These are phyloP conservation scores for Echinarachnius parma DNA, from an alignment of 53 echinoderm and acorn worm genomes.

Conservation along the genomic window DNA sequence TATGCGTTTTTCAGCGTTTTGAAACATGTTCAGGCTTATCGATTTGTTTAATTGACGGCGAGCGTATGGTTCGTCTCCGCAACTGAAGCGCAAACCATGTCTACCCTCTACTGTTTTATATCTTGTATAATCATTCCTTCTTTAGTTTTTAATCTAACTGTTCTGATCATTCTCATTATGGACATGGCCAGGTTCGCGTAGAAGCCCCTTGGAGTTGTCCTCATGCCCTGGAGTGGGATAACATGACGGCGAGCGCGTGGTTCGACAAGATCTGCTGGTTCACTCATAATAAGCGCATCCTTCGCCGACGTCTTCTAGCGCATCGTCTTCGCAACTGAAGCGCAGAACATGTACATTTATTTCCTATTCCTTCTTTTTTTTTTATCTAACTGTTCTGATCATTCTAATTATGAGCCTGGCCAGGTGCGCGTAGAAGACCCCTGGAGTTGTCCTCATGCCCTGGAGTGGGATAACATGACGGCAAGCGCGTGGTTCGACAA, in stretches of 20 bases:
- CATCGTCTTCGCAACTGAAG: conserved; percentile 59
- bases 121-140: not conserved
- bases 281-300: conserved; percentile 42
- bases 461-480: conserved; percentile 63
- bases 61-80: conserved; percentile 68
- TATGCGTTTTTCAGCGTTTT: no score
- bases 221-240: conserved; percentile 60
- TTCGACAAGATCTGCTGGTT: conserved; percentile 59
- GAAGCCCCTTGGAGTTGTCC: conserved; percentile 61
- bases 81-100: conserved; percentile 51
- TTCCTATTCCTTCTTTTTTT: not conserved
- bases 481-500: conserved; percentile 51
- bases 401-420: no score
- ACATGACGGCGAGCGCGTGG: conserved; percentile 52
- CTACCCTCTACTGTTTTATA: no score
- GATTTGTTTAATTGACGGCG: no score
- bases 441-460: conserved; percentile 57
- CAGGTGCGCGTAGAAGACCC: conserved; percentile 59
- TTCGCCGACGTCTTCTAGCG: conserved; percentile 35
- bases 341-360: conserved; percentile 44
- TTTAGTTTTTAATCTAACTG: not conserved
- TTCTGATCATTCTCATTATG: no score
- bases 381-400: not conserved
- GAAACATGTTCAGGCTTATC: no score
- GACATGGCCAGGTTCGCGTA: conserved; percentile 63